These are phyloP conservation scores for Drosophila ironensis DNA, from an alignment of 1,140 invertebrate species.

Conservation along the genomic window DNA sequence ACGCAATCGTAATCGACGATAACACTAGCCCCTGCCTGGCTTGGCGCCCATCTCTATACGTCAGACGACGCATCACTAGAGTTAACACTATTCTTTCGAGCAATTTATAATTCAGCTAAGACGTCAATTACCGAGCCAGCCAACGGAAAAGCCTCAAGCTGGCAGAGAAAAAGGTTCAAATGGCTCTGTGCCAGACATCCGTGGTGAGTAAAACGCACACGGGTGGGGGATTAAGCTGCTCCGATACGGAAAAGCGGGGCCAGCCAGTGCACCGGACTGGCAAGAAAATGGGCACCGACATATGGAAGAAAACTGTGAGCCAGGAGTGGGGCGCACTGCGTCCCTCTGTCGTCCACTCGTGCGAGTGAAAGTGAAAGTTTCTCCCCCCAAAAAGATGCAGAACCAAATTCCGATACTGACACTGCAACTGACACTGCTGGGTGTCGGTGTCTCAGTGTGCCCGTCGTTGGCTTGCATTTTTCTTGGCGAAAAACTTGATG, in stretches of 20 bases:
- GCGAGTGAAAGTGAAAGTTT: conserved; percentile 74
- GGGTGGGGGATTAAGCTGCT: too few species aligned
- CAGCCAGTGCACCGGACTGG: conserved; percentile 4
- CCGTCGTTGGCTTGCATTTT: conserved; percentile 26
- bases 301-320: conserved; percentile 34
- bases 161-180: conserved; percentile 79
- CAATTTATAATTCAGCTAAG: conserved; percentile 21
- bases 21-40: too few species aligned
- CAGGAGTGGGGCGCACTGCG: conserved; percentile 2
- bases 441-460: conserved; percentile 6
- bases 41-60: too few species aligned
- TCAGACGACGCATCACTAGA: conserved; percentile 17
- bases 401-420: conserved; percentile 18
- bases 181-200: conserved; percentile 81
- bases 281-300: conserved; percentile 4
- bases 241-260: too few species aligned
- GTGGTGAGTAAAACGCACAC: conserved; percentile 59
- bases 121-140: conserved; percentile 13
- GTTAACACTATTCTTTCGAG: conserved; percentile 4
- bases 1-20: too few species aligned
- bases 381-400: not conserved
- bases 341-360: not conserved
- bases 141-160: conserved; percentile 60
- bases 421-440: conserved; percentile 26
- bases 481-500: not conserved